Percentiles rank a stretch among this genome's conserved stretches.
Conservation (phyloP, 2,797 vertebrate species). For the Tamandua tetradactyla region DNA sequence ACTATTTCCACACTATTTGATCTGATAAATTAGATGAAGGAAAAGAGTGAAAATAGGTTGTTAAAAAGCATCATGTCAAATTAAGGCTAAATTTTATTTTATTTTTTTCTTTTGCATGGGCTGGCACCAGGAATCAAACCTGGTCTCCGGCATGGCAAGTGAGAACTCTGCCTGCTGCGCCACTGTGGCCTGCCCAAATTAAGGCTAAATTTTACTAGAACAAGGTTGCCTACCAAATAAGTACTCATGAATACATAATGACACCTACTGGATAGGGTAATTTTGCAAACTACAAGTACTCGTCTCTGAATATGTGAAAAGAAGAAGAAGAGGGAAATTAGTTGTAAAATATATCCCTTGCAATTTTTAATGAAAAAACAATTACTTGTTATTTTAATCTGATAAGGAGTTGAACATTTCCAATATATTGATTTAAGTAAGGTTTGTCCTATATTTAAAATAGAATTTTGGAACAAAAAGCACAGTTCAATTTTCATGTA, state of each 20-base stretch:
- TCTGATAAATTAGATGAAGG: neutral
- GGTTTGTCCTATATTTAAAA: slow-evolving; percentile 49
- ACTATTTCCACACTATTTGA: neutral
- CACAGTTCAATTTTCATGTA: slow-evolving; percentile 19
- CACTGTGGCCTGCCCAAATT: too few species aligned
- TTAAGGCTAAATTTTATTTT: slow-evolving; percentile 16
- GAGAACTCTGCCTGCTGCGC: too few species aligned
- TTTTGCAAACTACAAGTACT: neutral
- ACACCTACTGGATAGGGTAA: slow-evolving; percentile 72
- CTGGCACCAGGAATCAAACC: too few species aligned
- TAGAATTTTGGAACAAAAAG: slow-evolving; percentile 55
- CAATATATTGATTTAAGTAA: neutral
- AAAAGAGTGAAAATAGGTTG: neutral
- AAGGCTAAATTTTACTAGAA: neutral
- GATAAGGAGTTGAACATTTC: neutral
- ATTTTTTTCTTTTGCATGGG: too few species aligned
- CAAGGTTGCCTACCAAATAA: neutral
- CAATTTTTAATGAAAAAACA: neutral
- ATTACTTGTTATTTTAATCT: neutral
- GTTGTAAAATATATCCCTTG: neutral
- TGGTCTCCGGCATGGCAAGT: too few species aligned
- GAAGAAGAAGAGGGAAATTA: too few species aligned
- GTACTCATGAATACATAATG: slow-evolving; percentile 53
- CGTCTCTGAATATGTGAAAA: neutral
- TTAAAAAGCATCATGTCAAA: neutral